These are phyloP conservation scores for Pollenia amentaria DNA, from an alignment of 2,888 invertebrate genomes.

Conservation along the genomic window DNA sequence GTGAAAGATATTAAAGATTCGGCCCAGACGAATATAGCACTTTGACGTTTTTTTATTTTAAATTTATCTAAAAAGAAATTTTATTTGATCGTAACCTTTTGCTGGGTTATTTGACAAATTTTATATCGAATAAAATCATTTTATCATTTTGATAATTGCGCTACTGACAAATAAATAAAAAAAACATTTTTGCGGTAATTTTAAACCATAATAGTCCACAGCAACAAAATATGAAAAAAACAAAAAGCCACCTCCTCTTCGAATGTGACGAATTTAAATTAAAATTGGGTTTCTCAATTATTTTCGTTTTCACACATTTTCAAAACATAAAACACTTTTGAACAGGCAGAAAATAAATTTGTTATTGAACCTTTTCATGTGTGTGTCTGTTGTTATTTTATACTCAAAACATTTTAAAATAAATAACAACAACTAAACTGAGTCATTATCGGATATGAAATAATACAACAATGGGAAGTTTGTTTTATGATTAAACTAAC, in stretches of 20 bases:
- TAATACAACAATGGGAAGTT: conserved; percentile 42
- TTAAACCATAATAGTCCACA: conserved; percentile 25
- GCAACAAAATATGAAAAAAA: conserved; percentile 5
- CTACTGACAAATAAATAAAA: not conserved
- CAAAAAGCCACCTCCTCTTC: not conserved
- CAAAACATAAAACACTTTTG: not conserved
- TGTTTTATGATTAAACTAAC: conserved; percentile 44
- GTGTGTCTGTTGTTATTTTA: not conserved
- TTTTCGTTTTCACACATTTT: conserved; percentile 47
- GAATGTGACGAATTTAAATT: conserved; percentile 42
- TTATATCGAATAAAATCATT: not conserved
- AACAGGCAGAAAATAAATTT: not conserved
- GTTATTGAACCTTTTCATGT: conserved; percentile 42
- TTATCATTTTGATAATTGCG: conserved; percentile 37
- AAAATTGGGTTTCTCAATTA: conserved; percentile 45
- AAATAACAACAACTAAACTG: conserved; percentile 16
- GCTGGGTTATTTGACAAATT: not conserved
- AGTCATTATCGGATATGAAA: conserved; percentile 65
- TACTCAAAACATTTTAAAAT: conserved; percentile 1
- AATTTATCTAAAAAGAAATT: not conserved
- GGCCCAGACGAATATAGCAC: no score
- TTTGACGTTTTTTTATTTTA: not conserved
- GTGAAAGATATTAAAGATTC: no score
- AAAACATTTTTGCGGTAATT: conserved; percentile 52
- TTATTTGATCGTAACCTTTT: not conserved